Evolutionary conservation across 2,797 vertebrate species (phyloP), one percentile per base, ranked within the genome.

Genomic region (Acanthis flammea): DNA sequence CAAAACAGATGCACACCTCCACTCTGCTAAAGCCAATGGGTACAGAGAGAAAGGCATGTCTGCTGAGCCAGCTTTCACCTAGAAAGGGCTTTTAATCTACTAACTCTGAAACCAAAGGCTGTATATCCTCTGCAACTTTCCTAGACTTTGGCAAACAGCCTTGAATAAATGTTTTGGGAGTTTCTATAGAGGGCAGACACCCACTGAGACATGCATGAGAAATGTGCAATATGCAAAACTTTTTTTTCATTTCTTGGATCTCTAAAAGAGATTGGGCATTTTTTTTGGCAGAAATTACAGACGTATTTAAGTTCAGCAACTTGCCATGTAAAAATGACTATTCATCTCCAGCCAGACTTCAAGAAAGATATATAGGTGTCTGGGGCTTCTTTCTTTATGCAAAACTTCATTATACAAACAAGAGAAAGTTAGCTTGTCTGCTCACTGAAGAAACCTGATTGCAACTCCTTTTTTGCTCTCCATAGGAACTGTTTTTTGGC

Each of bases 281-380:
- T 95, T 77, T 91, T 87, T 89, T 94, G 93, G 86, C 84, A 92
- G 84, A 77, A 94, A 67, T 77, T 44, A 80, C 45, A 92, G 72
- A 85, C 4, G 0, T 47, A 87, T 75, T 92, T 87, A 92, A 88
- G 19, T 81, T 79, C 77, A 89, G n/a, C 72, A 95, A 74, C 61
- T 65, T 83, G 51, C 55, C 57, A 68, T 4, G 37, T 68, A 96
- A 93, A 93, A 96, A 91, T n/a, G 39, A 71, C 86, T 83, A 96
- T 92, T 92, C 47, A 86, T 74, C 76, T 92, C 63, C 44, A 92
- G 86, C 25, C 70, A 92, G 65, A 33, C 47, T 91, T 92, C 67
- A 61, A 89, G 25, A 31, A 95, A 94, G 79, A 95, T 83, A 81
- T 65, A 92, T n/a, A 68, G 37, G 58, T 42, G 50, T 90, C 92